Base-by-base conservation (phyloP, 1,140 invertebrate genomes). In the Ceratosolen solmsi region DNA sequence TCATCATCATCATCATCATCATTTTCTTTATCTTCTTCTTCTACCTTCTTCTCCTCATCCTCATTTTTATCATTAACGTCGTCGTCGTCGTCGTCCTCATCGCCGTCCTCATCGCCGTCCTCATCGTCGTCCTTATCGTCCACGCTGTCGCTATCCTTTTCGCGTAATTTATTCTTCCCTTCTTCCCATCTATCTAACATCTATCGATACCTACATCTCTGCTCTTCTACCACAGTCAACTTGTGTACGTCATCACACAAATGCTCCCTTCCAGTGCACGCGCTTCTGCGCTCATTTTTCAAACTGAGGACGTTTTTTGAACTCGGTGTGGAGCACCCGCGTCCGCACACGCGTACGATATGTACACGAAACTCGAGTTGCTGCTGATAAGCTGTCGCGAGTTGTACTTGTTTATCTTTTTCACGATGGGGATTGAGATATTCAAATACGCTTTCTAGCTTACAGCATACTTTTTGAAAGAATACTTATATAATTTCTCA, bases 271-370 rank as follows among this genome's bases (percentile, higher is more conserved):
- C n/a, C 41, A 27, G 13, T 49, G 11, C 38, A 30, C 41, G 70
- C 46, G 46, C 71, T 8, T 22, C 46, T 54, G 46, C 41, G 49
- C 71, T 73, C 49, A 73, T 73, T 73, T 73, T 73, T 73, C 49
- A 73, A 27, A 9, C 27, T 20, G 25, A 54, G 20, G 71, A 71
- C 70, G 41, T 71, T 71, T 71, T 71, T 27, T 71, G 41, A 49
- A 71, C 70, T 71, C 25, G 20, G n/a, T 27, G 41, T 49, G 41
- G 27, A 8, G 13, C 56, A 60, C 22, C 30, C 73, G 51, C 72
- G 70, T 36, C n/a, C n/a, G n/a, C n/a, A n/a, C n/a, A n/a, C n/a
- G n/a, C n/a, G n/a, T n/a, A n/a, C n/a, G n/a, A n/a, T n/a, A n/a
- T 49, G 49, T n/a, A 27, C 71, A 33, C 20, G 13, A 11, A 41